Evolutionary conservation across 1,140 invertebrate species (phyloP), one percentile per base, ranked within the genome.

Genomic region (Bombus affinis): DNA sequence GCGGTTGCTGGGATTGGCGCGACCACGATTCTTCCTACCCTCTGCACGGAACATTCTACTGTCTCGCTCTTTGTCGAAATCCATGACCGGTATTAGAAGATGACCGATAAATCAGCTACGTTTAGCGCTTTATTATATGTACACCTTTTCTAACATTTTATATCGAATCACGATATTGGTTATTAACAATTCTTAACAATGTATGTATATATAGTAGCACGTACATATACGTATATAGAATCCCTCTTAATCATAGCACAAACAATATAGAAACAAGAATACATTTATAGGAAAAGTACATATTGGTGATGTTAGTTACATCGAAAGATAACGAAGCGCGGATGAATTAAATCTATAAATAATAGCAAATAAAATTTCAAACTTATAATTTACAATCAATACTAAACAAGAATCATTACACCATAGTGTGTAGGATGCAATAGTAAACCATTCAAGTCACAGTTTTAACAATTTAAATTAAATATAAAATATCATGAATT

Each of bases 1-100:
- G 78, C 81, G 89, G 68, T 91, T 81, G 80, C 84, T 81, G 81
- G 87, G 87, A 91, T 88, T 91, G 90, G 90, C 87, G 90, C 86
- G 82, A 74, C 89, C 84, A 66, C 65, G 72, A 72, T 65, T 91
- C 84, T 90, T 91, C 89, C 89, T 91, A 90, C 90, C 89, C 89
- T 87, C 73, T n/a, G 42, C 53, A n/a, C 83, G 81, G 86, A 89
- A 80, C 89, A 74, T 83, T 86, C 88, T 90, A 89, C 82, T 75
- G 59, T 89, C 80, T 53, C 78, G 87, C 42, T 85, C 81, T 77
- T 83, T 83, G 81, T 84, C 90, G 90, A 91, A 90, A 91, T 90
- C 85, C 57, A 65, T 79, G 87, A 83, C 80, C 79, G 79, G 85
- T 87, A 89, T 89, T 89, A 83, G 82, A 81, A 90, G 78, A 91